A percentile compares a stretch with the other conserved stretches of the same genome.
phyloP scores from a whole-genome alignment of 2,797 vertebrate species.

The Gymnoscopelus braueri region DNA sequence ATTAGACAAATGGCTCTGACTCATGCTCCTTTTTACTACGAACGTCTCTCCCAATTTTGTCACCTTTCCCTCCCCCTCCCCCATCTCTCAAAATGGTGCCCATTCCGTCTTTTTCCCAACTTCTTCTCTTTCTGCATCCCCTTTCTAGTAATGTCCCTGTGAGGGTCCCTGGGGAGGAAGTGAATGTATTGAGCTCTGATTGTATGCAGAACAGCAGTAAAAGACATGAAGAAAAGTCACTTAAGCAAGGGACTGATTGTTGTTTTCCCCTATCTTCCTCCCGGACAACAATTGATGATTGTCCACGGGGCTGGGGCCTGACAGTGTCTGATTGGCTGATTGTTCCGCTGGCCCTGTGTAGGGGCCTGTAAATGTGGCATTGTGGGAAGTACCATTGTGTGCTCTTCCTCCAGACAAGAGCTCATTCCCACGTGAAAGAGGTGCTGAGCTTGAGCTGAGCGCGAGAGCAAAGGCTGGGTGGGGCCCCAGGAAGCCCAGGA shows the following conservation, averaged over 20 bases:
- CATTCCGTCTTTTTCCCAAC: background rate
- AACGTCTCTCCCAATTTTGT: background rate
- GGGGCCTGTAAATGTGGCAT: constrained; percentile 89
- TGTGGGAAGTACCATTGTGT: constrained; percentile 98
- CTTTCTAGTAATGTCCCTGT: constrained; percentile 60
- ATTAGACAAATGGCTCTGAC: constrained; percentile 20
- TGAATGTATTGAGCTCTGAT: constrained; percentile 60
- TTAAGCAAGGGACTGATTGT: constrained; percentile 78
- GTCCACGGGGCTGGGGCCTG: constrained; percentile 86
- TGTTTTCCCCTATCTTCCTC: constrained; percentile 82
- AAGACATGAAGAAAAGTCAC: constrained; percentile 77
- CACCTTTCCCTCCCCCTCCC: background rate
- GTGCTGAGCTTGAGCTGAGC: constrained; percentile 81
- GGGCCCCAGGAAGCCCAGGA: constrained; percentile 86
- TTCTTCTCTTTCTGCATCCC: constrained; percentile 32
- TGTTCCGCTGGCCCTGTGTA: constrained; percentile 90
- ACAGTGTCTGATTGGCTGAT: constrained; percentile 98
- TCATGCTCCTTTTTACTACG: background rate
- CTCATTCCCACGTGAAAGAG: constrained; percentile 99
- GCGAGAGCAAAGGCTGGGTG: constrained; percentile 73
- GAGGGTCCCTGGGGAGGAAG: constrained; percentile 65
- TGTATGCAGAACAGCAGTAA: constrained; percentile 71
- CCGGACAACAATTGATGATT: constrained; percentile 92
- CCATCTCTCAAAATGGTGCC: constrained; percentile 17
- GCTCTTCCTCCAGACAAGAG: constrained; percentile 91